Percentiles rank a stretch among this genome's conserved stretches.
These are phyloP conservation scores for Adelognathus sp. DNA, from an alignment of 2,888 invertebrate species.

Conservation along the genomic window DNA sequence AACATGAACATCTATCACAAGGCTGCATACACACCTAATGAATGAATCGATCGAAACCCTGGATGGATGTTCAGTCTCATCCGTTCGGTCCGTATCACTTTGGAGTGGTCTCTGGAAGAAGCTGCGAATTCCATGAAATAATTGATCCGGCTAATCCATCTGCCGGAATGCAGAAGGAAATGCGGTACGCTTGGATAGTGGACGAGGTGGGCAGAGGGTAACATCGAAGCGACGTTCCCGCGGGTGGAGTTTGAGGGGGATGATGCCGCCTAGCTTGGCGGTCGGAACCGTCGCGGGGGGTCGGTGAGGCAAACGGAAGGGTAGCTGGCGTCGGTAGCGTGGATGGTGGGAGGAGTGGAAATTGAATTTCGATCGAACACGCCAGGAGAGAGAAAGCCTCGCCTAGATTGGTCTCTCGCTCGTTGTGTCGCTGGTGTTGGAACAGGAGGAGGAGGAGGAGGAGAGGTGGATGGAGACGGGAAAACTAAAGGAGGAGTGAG, in stretches of 20 bases:
- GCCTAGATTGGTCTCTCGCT: background rate
- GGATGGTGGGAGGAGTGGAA: conserved; percentile 75
- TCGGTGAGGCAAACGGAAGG: conserved; percentile 28
- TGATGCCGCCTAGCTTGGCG: conserved; percentile 34
- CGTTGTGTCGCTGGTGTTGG: conserved; percentile 15
- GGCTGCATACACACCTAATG: too few species aligned
- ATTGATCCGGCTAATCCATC: conserved; percentile 79
- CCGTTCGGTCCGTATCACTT: too few species aligned
- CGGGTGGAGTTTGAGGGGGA: conserved; percentile 27
- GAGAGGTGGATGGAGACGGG: conserved; percentile 41
- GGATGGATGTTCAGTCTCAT: too few species aligned
- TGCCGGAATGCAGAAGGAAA: conserved; percentile 73
- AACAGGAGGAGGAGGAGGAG: conserved; percentile 38
- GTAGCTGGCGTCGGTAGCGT: conserved; percentile 54
- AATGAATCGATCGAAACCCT: too few species aligned
- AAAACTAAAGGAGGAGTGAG: conserved; percentile 34
- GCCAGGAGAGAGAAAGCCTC: conserved; percentile 58
- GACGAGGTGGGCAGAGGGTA: conserved; percentile 47
- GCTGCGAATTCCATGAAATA: conserved; percentile 77
- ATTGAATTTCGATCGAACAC: conserved; percentile 81
- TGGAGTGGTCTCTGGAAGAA: conserved; percentile 10
- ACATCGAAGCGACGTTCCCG: conserved; percentile 52
- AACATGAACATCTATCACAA: too few species aligned
- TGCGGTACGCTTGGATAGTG: conserved; percentile 49
- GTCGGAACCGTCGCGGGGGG: conserved; percentile 34